These are phyloP conservation scores for Drosophila vallismaia DNA, from an alignment of 2,888 invertebrate species.

Conservation along the genomic window DNA sequence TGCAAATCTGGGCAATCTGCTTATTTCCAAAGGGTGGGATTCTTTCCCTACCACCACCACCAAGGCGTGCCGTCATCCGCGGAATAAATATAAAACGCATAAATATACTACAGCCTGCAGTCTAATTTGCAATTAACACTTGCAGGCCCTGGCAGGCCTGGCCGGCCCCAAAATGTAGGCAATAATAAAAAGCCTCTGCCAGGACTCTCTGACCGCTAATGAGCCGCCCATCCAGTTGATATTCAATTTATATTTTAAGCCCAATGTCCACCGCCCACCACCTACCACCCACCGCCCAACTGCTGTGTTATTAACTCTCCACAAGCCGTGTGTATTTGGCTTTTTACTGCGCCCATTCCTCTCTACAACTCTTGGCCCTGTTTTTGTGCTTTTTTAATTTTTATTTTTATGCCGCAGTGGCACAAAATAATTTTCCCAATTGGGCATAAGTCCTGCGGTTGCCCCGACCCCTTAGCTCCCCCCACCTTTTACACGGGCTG, in stretches of 20 bases:
- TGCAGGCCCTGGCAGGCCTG: background rate
- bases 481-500: background rate
- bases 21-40: background rate
- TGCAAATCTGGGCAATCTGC: background rate
- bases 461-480: constrained; percentile 5
- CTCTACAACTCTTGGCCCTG: background rate
- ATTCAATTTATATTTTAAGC: constrained; percentile 71
- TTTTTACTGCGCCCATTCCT: constrained; percentile 1
- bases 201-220: constrained; percentile 58
- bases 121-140: constrained; percentile 62
- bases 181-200: constrained; percentile 7
- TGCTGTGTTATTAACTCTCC: constrained; percentile 47
- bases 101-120: constrained; percentile 49
- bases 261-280: background rate
- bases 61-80: constrained; percentile 40
- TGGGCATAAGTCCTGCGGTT: constrained; percentile 73
- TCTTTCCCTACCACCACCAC: constrained; percentile 47
- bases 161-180: constrained; percentile 35
- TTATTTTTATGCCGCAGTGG: constrained; percentile 71
- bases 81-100: constrained; percentile 48
- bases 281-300: constrained; percentile 7
- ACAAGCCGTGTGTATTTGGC: constrained; percentile 26
- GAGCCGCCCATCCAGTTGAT: constrained; percentile 61
- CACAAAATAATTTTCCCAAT: constrained; percentile 77
- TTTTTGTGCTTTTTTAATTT: constrained; percentile 5